Evolutionary conservation across 2,113 vertebrate species (phyloP).

Genomic region (Canis aureus): DNA sequence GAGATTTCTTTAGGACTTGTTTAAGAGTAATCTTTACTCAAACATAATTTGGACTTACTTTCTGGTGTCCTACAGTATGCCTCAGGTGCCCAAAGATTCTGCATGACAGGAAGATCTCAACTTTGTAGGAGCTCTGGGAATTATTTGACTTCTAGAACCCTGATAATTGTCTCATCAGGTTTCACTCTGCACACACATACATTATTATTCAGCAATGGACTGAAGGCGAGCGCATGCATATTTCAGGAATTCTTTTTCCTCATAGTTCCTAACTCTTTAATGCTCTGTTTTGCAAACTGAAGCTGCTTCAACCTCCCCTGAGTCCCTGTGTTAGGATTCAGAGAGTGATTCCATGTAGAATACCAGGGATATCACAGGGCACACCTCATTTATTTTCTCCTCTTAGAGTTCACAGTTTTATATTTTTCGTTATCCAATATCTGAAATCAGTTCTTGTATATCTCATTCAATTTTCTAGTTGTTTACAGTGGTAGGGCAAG

Average conservation of each 20-base stretch:
- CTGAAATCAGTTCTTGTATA: background rate
- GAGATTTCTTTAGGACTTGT: background rate
- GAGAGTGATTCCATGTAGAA: background rate
- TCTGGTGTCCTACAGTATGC: background rate
- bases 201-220: background rate
- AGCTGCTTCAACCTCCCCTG: background rate
- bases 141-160: background rate
- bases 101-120: background rate
- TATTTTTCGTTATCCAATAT: background rate
- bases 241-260: slow-evolving; percentile 13
- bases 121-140: background rate
- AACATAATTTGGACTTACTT: background rate
- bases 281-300: background rate
- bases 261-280: background rate
- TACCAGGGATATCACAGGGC: background rate
- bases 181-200: background rate
- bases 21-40: background rate
- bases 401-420: background rate
- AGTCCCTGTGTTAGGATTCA: background rate
- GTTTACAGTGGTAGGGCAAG: background rate
- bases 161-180: background rate
- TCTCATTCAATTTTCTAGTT: background rate
- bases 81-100: background rate
- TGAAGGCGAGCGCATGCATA: background rate
- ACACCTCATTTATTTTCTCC: background rate